These are phyloP conservation scores for Eulemur mongoz DNA, from an alignment of 2,797 vertebrate species.

Conservation along the genomic window DNA sequence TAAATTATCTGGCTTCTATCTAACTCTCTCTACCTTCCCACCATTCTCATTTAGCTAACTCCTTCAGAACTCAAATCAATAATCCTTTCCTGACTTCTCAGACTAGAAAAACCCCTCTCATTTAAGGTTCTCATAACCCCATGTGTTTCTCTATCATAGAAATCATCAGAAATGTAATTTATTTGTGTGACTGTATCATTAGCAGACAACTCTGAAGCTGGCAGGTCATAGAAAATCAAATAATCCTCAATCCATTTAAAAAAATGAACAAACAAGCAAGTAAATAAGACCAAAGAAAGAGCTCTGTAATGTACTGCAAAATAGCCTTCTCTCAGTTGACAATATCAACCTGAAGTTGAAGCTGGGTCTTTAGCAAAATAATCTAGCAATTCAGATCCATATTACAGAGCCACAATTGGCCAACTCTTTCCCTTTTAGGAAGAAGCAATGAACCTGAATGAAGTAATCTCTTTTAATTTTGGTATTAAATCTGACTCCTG, in stretches of 20 bases:
- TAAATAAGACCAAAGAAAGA: not conserved
- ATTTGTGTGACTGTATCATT: not conserved
- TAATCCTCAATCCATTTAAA: not conserved
- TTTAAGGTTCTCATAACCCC: not conserved
- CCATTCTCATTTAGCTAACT: not conserved
- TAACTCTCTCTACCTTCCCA: not conserved
- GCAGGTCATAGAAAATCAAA: not conserved
- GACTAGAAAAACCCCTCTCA: not conserved
- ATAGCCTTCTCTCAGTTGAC: not conserved
- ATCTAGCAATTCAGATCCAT: not conserved
- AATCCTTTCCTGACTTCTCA: not conserved
- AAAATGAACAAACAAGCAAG: not conserved
- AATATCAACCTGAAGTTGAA: not conserved
- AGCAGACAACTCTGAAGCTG: not conserved
- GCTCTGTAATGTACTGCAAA: accelerated
- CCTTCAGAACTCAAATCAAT: not conserved
- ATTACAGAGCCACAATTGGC: not conserved
- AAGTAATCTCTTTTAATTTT: not conserved
- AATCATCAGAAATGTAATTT: not conserved
- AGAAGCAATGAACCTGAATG: not conserved
- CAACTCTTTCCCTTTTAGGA: not conserved
- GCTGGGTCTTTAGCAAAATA: not conserved
- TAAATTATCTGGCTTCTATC: not conserved
- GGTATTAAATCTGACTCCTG: not conserved
- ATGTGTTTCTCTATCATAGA: not conserved